Evolutionary conservation across 2,113 vertebrate genomes (phyloP).

Genomic region (Abramis brama): DNA sequence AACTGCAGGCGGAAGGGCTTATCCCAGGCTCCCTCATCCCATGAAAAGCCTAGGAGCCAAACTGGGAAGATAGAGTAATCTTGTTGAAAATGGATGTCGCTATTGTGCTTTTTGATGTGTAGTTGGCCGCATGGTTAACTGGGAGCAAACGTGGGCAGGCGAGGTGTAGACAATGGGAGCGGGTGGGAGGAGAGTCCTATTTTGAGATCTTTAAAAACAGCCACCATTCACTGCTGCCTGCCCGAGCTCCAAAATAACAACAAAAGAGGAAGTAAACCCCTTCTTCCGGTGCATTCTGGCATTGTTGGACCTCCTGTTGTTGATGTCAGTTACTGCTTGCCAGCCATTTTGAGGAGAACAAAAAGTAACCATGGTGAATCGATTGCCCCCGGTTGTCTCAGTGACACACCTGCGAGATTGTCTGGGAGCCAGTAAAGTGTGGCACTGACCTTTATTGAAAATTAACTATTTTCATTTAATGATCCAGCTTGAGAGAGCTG

Average conservation of each 20-base stretch:
- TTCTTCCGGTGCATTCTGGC: slow-evolving; percentile 65
- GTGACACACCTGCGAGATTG: slow-evolving; percentile 52
- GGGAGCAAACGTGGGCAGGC: slow-evolving; percentile 70
- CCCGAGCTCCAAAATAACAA: slow-evolving; percentile 61
- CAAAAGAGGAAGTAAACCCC: slow-evolving; percentile 56
- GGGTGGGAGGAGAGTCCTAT: slow-evolving; percentile 62
- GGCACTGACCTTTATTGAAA: slow-evolving; percentile 69
- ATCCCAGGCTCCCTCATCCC: slow-evolving; percentile 59
- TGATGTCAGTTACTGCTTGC: slow-evolving; percentile 61
- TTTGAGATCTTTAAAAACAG: slow-evolving; percentile 70
- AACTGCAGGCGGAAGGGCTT: slow-evolving; percentile 64
- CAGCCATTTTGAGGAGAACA: slow-evolving; percentile 45
- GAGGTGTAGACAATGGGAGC: slow-evolving; percentile 66
- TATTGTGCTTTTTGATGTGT: slow-evolving; percentile 69
- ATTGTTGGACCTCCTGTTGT: slow-evolving; percentile 57
- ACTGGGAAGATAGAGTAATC: slow-evolving; percentile 74
- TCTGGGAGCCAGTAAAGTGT: slow-evolving; percentile 65
- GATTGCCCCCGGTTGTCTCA: slow-evolving; percentile 38
- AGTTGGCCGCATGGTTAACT: slow-evolving; percentile 65
- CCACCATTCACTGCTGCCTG: slow-evolving; percentile 54
- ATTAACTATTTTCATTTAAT: slow-evolving; percentile 66
- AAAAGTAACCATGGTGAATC: slow-evolving; percentile 47
- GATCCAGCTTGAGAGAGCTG: slow-evolving; percentile 66
- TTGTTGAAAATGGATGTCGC: slow-evolving; percentile 76
- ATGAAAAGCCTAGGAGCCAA: slow-evolving; percentile 70